Evolutionary conservation across 1,140 invertebrate species (phyloP).

Genomic region (Hypothenemus hampei): DNA sequence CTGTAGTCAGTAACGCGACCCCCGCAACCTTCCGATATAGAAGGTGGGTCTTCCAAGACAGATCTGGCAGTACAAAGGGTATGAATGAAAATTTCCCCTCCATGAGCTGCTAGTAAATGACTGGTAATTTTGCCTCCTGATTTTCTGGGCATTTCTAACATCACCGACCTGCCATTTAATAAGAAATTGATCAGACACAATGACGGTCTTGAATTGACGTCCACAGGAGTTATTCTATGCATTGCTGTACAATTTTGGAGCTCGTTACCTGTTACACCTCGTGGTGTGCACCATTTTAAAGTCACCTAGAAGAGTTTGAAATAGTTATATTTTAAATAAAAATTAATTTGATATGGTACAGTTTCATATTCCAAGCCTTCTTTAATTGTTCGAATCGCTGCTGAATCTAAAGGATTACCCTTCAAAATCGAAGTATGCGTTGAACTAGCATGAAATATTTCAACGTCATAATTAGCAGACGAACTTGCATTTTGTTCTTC

Average conservation of each 20-base stretch:
- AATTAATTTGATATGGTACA: conserved; percentile 37
- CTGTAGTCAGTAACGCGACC: conserved; percentile 92
- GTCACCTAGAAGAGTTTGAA: conserved; percentile 65
- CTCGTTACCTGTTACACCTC: conserved; percentile 72
- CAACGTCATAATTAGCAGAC: conserved; percentile 97
- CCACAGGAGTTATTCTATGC: conserved; percentile 89
- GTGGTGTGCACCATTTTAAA: conserved; percentile 93
- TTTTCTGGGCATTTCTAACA: conserved; percentile 89
- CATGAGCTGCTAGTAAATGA: conserved; percentile 89
- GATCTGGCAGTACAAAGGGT: conserved; percentile 75
- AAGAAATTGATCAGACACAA: conserved; percentile 96
- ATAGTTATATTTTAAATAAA: background rate
- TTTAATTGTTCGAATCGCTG: conserved; percentile 48
- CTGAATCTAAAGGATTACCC: conserved; percentile 50
- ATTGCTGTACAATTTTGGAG: conserved; percentile 77
- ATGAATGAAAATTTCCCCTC: conserved; percentile 95
- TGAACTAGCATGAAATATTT: conserved; percentile 82
- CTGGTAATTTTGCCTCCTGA: conserved; percentile 84
- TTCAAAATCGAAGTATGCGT: conserved; percentile 77
- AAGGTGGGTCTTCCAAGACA: conserved; percentile 90
- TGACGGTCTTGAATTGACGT: conserved; percentile 91
- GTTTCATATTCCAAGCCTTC: conserved; percentile 56
- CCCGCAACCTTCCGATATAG: conserved; percentile 88
- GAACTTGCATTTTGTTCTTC: conserved; percentile 98
- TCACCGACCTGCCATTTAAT: conserved; percentile 86